A percentile compares a stretch with the other conserved stretches of the same genome.
phyloP scores from a whole-genome alignment of 2,113 vertebrate species.

The Butastur rufipennis region DNA sequence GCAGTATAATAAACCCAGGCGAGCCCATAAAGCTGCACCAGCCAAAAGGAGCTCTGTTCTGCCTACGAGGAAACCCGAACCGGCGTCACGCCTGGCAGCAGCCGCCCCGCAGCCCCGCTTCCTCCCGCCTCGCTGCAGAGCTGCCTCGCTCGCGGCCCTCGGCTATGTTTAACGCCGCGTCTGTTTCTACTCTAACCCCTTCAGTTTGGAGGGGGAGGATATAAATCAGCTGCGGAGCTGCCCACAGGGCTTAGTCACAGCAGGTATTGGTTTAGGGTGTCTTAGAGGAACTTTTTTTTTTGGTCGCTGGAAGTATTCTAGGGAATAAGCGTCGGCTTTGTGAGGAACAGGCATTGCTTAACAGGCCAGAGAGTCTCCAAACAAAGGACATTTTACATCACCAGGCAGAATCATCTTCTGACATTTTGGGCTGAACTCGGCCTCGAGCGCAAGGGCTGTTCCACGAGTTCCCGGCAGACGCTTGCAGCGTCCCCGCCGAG shows the following conservation, averaged over 20 bases:
- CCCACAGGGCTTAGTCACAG: conserved; percentile 62
- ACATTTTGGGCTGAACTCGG: neutral
- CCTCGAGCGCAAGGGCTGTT: neutral
- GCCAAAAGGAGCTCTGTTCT: conserved; percentile 53
- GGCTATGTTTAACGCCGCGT: neutral
- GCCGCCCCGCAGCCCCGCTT: conserved; percentile 14
- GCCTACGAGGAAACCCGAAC: conserved; percentile 23
- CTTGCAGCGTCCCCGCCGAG: neutral
- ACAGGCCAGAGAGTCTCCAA: neutral
- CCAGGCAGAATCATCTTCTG: neutral
- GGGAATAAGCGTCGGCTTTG: conserved; percentile 51
- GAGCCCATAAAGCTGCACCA: conserved; percentile 33
- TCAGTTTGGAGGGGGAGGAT: conserved; percentile 2
- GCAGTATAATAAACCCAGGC: conserved; percentile 45
- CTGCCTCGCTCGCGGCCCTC: neutral
- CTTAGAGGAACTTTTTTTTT: conserved; percentile 13
- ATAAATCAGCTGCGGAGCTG: conserved; percentile 55
- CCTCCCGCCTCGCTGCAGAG: neutral
- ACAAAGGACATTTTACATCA: conserved; percentile 40
- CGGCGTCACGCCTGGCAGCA: conserved; percentile 41
- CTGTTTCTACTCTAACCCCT: conserved; percentile 54
- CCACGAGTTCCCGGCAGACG: neutral
- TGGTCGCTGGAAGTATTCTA: conserved; percentile 38
- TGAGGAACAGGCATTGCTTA: conserved; percentile 13
- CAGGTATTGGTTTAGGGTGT: conserved; percentile 62